Conservation (phyloP, 2,888 invertebrate species). For the Lamellibrachia satsuma region DNA sequence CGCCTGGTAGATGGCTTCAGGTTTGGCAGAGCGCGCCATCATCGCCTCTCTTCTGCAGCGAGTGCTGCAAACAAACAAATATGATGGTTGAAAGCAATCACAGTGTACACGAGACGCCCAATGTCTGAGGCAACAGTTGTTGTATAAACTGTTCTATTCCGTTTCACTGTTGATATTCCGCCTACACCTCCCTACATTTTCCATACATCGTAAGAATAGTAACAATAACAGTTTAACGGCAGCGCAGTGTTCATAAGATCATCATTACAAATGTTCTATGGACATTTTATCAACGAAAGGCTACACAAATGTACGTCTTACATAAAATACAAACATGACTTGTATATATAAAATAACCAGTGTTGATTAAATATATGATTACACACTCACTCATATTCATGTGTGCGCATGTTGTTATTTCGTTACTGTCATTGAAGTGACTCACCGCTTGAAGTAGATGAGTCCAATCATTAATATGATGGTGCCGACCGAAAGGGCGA, state of each 20-base stretch:
- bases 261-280: neutral
- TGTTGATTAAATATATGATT: neutral
- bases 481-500: conserved; percentile 39
- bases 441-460: conserved; percentile 32
- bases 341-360: neutral
- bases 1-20: neutral
- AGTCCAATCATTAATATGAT: conserved; percentile 38
- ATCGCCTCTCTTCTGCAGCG: conserved; percentile 2
- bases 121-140: neutral
- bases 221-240: no score
- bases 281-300: neutral
- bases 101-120: neutral
- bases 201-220: neutral
- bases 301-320: neutral
- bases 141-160: neutral
- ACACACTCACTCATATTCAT: neutral
- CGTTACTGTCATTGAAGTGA: neutral
- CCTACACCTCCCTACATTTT: neutral
- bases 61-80: neutral
- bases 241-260: neutral
- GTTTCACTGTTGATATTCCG: neutral
- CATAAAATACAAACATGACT: neutral
- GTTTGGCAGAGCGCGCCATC: neutral
- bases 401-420: neutral
- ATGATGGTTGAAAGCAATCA: neutral